These are phyloP conservation scores for Uria aalge DNA, from an alignment of 2,113 vertebrate genomes.

Conservation along the genomic window DNA sequence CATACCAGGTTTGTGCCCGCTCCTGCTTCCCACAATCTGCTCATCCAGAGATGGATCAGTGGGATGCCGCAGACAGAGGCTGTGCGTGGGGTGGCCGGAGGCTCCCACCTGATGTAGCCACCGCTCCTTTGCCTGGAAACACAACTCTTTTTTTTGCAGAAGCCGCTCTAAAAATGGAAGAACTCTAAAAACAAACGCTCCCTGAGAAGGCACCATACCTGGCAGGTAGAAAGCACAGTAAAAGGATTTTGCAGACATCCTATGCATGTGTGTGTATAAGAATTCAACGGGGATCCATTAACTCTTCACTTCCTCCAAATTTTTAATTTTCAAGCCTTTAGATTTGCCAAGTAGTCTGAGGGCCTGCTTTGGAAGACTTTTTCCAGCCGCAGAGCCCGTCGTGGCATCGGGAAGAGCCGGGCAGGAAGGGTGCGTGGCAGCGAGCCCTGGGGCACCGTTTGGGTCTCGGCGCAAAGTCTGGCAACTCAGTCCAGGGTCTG, in stretches of 20 bases:
- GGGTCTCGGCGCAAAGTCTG: not conserved
- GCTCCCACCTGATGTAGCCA: not conserved
- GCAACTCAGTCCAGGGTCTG: not conserved
- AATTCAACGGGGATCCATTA: not conserved
- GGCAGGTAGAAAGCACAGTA: not conserved
- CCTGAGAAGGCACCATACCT: not conserved
- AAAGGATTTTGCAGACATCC: not conserved
- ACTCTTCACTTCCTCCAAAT: not conserved
- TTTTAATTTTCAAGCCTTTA: not conserved
- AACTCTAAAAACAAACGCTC: not conserved
- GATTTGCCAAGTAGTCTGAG: not conserved
- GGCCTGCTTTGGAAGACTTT: not conserved
- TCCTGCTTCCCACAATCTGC: not conserved
- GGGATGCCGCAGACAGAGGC: not conserved
- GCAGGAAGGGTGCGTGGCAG: not conserved
- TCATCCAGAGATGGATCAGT: not conserved
- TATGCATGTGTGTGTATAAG: not conserved
- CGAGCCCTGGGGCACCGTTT: not conserved
- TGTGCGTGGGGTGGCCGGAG: fast-evolving
- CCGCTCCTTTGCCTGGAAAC: not conserved
- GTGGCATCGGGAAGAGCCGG: fast-evolving
- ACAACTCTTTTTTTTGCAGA: not conserved
- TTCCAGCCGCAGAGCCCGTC: not conserved
- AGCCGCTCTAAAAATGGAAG: not conserved
- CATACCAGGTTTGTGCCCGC: not conserved